Evolutionary conservation across 2,113 vertebrate species (phyloP).

Genomic region (Gorsachius goisagi): DNA sequence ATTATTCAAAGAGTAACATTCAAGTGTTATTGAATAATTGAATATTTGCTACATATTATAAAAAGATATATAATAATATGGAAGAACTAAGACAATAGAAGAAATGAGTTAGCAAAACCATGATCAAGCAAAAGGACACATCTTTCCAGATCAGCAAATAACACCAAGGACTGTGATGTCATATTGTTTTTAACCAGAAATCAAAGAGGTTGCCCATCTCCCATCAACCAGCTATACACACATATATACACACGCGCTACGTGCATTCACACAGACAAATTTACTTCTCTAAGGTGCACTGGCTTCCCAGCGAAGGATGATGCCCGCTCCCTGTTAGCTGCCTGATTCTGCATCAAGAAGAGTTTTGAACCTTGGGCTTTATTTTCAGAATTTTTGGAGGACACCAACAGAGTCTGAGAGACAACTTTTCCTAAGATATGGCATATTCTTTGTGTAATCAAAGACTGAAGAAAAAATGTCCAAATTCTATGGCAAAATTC

Average conservation of each 20-base stretch:
- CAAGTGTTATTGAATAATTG: background rate
- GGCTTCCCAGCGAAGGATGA: background rate
- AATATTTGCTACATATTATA: background rate
- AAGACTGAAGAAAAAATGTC: background rate
- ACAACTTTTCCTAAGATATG: background rate
- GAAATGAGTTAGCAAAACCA: background rate
- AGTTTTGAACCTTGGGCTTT: background rate
- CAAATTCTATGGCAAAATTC: background rate
- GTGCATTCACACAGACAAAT: background rate
- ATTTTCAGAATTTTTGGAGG: background rate
- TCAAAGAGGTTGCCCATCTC: background rate
- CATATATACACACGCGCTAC: accelerated
- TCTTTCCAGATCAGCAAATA: background rate
- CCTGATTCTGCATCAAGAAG: background rate
- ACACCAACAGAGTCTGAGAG: background rate
- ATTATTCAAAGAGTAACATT: background rate
- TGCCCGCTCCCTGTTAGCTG: background rate
- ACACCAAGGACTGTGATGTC: too few species aligned
- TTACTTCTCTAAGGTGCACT: background rate
- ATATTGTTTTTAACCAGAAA: background rate
- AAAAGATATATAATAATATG: background rate
- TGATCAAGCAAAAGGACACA: background rate
- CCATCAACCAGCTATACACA: background rate
- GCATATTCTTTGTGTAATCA: background rate
- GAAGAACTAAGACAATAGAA: background rate